Base-by-base conservation (phyloP, 2,797 vertebrate species). In the Heterohyrax brucei region DNA sequence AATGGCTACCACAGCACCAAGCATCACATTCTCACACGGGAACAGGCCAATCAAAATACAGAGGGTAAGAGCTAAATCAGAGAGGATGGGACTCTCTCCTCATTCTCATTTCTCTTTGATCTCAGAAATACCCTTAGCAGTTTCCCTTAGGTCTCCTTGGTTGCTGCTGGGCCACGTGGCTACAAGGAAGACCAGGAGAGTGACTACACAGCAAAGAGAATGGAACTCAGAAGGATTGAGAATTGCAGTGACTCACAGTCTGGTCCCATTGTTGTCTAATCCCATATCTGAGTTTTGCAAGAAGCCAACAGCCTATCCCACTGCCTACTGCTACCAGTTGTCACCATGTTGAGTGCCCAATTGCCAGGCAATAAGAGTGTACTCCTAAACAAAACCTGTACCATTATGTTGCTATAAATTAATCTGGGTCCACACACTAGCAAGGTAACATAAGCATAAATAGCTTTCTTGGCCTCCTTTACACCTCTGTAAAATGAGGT, bases 391-490 rank as follows among this genome's bases (percentile, higher is more conserved):
- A 68, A 94, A 87, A 44, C 44, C 14, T 70, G 53, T 16, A 46
- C 73, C 33, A 10, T 39, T 61, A 82, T 62, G n/a, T 56, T 62
- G 48, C 81, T 89, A 78, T 82, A 87, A 92, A 70, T 9, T 7
- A 78, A 66, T 10, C 30, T 7, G 24, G 22, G 10, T 64, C 64
- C 26, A 33, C 12, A 22, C 26, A 70, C n/a, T 18, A 89, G 46
- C 80, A 78, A 66, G 56, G 39, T 64, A 92, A 87, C 50, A 91
- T 62, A 73, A 78, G 92, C 28, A 28, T 21, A 24, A 94, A 72
- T n/a, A 76, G 10, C n/a, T 80, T 59, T 33, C 84, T 81, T 0
- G 0, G n/a, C 28, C 62, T 83, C 28, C 81, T 53, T 87, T 53
- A 14, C 66, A 62, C 53, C 50, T 75, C 24, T 56, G n/a, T 73